A percentile compares a stretch with the other conserved stretches of the same genome.
Conservation (phyloP, 2,888 invertebrate genomes). For the Parascotia fuliginaria region DNA sequence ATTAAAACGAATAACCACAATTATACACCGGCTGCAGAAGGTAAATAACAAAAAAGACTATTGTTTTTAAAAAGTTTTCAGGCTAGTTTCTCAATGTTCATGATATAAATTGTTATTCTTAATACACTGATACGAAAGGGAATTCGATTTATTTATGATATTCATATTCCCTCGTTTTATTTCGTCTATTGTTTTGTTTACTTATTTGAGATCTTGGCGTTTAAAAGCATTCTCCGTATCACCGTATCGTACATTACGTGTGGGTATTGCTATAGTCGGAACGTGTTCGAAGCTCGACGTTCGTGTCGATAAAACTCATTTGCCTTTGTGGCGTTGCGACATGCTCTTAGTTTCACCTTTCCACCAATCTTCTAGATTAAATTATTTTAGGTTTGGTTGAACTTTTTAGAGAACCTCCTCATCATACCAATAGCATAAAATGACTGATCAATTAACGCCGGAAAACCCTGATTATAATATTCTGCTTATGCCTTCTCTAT, state of each 20-base stretch:
- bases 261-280: conserved; percentile 5
- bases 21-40: conserved; percentile 24
- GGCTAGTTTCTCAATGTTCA: background rate
- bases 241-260: background rate
- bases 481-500: no score
- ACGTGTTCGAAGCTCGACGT: background rate
- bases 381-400: background rate
- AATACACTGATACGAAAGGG: no score
- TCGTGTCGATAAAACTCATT: conserved; percentile 4
- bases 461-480: no score
- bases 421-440: no score
- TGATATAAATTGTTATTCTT: no score
- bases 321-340: conserved; percentile 6
- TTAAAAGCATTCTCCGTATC: background rate
- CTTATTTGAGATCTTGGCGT: background rate
- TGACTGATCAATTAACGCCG: no score
- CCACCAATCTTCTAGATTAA: background rate
- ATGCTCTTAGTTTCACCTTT: conserved; percentile 4
- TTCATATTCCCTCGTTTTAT: background rate
- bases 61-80: background rate
- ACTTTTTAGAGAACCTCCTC: background rate
- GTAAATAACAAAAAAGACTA: conserved; percentile 24
- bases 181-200: background rate
- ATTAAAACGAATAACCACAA: conserved; percentile 18
- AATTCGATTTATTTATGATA: no score